Base-by-base conservation (phyloP, 2,888 invertebrate species). In the Arrhopalites spinosus region DNA sequence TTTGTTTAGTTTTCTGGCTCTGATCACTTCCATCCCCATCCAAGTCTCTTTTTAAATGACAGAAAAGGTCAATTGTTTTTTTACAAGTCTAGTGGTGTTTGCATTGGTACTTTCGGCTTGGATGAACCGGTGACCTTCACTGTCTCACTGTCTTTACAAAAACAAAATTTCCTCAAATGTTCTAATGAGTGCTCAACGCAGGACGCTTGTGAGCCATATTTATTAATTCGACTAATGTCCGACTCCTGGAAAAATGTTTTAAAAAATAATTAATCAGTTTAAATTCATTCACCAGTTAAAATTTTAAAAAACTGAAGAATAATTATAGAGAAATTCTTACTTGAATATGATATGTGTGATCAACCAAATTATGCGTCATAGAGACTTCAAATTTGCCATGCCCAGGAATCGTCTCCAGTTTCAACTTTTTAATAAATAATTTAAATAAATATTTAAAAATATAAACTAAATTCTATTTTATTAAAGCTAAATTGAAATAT, bases 311-410 rank as follows among this genome's bases (percentile, higher is more conserved):
- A n/a, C 11, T 59, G 36, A 71, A n/a, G 17, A 29, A 15, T 23
- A 5, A 36, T 11, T 36, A n/a, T 5, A 61, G 25, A 61, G 25
- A 61, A 27, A 7, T 27, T 0, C 87, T 84, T 11, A 87, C 88
- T 84, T 91, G 90, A 7, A 93, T 87, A 0, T 86, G 84, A 81
- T 92, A 91, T 61, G 83, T 85, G 80, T 91, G 88, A 0, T 88
- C 88, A 0, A 86, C 84, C 1, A 89, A 84, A 74, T 89, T 85
- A 83, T 93, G 89, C 0, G 87, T 88, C 56, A 94, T 87, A 1
- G 93, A 94, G 0, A 92, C 94, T 86, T 97, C 97, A 85, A 92
- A 97, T 0, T 93, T 86, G 0, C 92, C 93, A 17, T 88, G 86
- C 0, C 93, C 94, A 0, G 97, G 97, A 1, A 87, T 85, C 0